Conservation (phyloP, 2,113 vertebrate genomes). For the Junco hyemalis region DNA sequence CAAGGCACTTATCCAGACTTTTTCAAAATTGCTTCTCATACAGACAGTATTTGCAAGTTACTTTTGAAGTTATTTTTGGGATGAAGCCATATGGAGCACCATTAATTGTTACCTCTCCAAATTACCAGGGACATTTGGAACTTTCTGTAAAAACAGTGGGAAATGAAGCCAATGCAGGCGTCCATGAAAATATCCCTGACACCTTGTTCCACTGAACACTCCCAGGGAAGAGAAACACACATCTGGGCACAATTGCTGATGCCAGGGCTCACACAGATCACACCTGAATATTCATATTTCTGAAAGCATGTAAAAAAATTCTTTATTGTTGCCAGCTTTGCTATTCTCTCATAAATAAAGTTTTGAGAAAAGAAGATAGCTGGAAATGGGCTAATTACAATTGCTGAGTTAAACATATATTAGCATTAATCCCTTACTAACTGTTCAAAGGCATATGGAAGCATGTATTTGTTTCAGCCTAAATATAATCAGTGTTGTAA, state of each 20-base stretch:
- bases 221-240: not conserved
- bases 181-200: not conserved
- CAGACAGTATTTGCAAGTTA: constrained; percentile 21
- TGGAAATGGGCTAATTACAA: not conserved
- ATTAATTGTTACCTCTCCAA: constrained; percentile 37
- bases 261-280: not conserved
- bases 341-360: not conserved
- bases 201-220: not conserved
- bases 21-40: not conserved
- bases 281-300: not conserved
- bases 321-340: not conserved
- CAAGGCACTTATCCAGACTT: not conserved
- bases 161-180: not conserved
- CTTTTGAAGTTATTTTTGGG: constrained; percentile 34
- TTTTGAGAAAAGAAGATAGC: not conserved
- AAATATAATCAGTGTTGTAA: not conserved
- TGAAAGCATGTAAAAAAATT: not conserved
- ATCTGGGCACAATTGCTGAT: not conserved
- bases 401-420: not conserved
- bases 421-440: not conserved
- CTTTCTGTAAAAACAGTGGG: not conserved
- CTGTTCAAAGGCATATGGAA: not conserved
- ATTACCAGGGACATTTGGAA: not conserved
- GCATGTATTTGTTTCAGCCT: not conserved
- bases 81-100: not conserved